These are phyloP conservation scores for Drosophila melanica DNA, from an alignment of 1,140 invertebrate species.

Conservation along the genomic window DNA sequence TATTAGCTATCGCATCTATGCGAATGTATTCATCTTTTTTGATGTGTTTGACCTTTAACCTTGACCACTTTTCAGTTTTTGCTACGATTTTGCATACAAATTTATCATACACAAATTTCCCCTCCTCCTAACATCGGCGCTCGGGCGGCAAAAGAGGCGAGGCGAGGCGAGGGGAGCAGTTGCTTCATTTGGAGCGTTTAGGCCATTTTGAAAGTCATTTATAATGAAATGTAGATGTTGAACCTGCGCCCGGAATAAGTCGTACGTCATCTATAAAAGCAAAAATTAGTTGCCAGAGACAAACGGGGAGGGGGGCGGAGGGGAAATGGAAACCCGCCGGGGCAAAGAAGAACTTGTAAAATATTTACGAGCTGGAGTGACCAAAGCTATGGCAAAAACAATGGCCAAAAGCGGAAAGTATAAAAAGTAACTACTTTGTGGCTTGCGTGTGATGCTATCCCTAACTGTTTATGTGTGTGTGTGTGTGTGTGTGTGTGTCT, in stretches of 20 bases:
- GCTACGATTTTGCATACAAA: neutral
- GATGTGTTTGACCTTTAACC: neutral
- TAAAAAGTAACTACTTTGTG: conserved; percentile 82
- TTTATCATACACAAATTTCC: neutral
- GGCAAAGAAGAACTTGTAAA: conserved; percentile 64
- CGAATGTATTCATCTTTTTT: neutral
- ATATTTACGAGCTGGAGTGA: conserved; percentile 77
- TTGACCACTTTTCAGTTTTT: neutral
- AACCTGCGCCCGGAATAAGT: conserved; percentile 46
- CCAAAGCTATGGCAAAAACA: conserved; percentile 51
- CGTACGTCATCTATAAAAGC: conserved; percentile 68
- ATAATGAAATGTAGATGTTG: conserved; percentile 78
- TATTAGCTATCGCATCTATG: neutral
- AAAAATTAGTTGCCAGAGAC: conserved; percentile 63
- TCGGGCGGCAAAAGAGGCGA: neutral
- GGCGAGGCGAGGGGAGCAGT: conserved; percentile 6
- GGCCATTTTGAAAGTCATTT: conserved; percentile 76
- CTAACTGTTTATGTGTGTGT: conserved; percentile 13
- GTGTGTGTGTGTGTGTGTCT: conserved; percentile 5
- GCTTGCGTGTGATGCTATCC: conserved; percentile 67
- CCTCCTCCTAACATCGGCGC: neutral
- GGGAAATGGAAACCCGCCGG: neutral
- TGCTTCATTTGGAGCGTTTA: conserved; percentile 58
- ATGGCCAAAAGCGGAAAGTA: conserved; percentile 54
- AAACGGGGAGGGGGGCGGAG: neutral